Evolutionary conservation across 2,888 invertebrate genomes (phyloP).

Genomic region (Ormyrus thymus): DNA sequence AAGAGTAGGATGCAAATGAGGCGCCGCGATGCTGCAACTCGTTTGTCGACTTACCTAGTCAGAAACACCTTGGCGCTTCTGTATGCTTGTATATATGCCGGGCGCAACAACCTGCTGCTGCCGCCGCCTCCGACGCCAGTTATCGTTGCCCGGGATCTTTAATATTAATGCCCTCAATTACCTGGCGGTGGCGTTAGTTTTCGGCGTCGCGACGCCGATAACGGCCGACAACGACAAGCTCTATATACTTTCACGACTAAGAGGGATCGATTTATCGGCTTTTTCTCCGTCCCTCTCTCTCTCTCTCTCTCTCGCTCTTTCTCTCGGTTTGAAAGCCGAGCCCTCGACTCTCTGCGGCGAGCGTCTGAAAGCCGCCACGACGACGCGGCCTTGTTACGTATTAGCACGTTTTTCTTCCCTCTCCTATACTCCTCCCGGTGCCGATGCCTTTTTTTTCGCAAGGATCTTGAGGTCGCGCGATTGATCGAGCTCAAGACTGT

Average conservation of each 20-base stretch:
- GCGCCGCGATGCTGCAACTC: slow-evolving; percentile 13
- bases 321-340: not conserved
- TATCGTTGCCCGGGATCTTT: slow-evolving; percentile 57
- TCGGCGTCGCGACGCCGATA: slow-evolving; percentile 14
- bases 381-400: not conserved
- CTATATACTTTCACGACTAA: not conserved
- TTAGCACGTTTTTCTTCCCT: not conserved
- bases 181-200: slow-evolving; percentile 26
- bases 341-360: not conserved
- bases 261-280: slow-evolving; percentile 48
- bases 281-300: not conserved
- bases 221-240: slow-evolving; percentile 24
- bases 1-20: slow-evolving; percentile 51
- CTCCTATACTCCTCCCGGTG: no score
- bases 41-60: slow-evolving; percentile 32
- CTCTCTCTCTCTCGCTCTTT: no score
- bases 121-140: slow-evolving; percentile 30
- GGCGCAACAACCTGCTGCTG: slow-evolving; percentile 55
- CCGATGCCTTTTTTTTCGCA: slow-evolving; percentile 8
- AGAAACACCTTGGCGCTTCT: slow-evolving; percentile 2
- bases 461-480: not conserved
- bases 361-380: not conserved
- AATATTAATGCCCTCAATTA: slow-evolving; percentile 60
- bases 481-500: no score
- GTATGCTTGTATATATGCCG: slow-evolving; percentile 12